Conservation (phyloP, 2,797 vertebrate genomes). For the Petrocephalus schoutedeni region DNA sequence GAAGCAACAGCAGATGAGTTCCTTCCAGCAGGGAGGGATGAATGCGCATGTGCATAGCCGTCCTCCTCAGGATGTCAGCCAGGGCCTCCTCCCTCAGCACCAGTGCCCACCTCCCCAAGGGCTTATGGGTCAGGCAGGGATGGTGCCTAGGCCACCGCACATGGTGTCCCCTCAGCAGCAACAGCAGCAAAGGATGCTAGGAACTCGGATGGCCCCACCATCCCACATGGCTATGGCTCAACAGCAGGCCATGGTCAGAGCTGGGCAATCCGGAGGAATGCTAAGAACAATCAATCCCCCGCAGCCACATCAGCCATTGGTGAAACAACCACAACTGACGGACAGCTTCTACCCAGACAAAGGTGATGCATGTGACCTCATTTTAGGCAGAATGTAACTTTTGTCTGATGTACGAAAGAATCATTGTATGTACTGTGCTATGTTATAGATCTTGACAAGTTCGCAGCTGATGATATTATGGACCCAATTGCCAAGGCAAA, state of each 20-base stretch:
- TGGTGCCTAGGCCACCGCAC: constrained; percentile 61
- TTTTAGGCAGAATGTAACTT: neutral
- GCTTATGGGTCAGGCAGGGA: constrained; percentile 62
- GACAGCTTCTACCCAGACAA: constrained; percentile 95
- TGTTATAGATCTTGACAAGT: constrained; percentile 84
- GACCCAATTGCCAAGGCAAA: constrained; percentile 98
- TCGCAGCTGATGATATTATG: constrained; percentile 89
- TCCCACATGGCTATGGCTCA: constrained; percentile 72
- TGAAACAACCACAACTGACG: constrained; percentile 73
- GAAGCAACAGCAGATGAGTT: constrained; percentile 83
- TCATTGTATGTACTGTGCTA: neutral
- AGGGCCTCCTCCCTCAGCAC: constrained; percentile 72
- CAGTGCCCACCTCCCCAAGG: constrained; percentile 63
- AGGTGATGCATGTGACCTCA: constrained; percentile 59
- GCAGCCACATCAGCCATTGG: constrained; percentile 62
- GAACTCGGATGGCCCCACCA: constrained; percentile 58
- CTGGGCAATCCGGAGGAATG: constrained; percentile 64
- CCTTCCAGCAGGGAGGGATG: constrained; percentile 67
- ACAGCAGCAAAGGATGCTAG: constrained; percentile 72
- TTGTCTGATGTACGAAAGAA: neutral
- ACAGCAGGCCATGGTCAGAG: constrained; percentile 75
- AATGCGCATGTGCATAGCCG: constrained; percentile 59
- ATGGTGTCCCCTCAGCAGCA: constrained; percentile 56
- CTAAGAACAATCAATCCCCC: constrained; percentile 54
- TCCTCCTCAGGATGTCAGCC: constrained; percentile 58